phyloP scores from a whole-genome alignment of 2,113 vertebrate genomes.

The Chionomys nivalis region DNA sequence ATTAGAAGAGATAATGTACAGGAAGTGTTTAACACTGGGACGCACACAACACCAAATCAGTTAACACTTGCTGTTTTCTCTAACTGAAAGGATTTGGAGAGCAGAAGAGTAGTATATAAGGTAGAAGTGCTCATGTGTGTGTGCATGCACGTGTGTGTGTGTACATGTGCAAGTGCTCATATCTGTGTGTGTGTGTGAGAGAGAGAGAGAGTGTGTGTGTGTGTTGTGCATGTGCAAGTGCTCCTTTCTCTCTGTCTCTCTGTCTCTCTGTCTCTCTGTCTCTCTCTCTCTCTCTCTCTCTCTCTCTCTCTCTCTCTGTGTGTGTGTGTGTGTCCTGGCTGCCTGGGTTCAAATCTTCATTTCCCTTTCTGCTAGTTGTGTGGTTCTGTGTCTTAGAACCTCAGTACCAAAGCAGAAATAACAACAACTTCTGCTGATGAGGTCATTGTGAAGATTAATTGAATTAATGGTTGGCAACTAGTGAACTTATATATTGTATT shows the following conservation, averaged over 20 bases:
- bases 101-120: background rate
- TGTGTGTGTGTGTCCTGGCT: background rate
- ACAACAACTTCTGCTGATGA: background rate
- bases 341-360: background rate
- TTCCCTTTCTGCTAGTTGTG: background rate
- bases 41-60: background rate
- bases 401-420: background rate
- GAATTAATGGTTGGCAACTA: background rate
- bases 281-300: background rate
- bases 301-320: background rate
- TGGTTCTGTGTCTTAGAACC: background rate
- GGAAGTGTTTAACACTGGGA: background rate
- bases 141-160: background rate
- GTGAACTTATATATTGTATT: background rate
- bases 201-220: background rate
- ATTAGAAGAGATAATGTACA: background rate
- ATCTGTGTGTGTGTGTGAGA: too few species aligned
- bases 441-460: background rate
- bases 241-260: too few species aligned
- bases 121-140: background rate
- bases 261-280: too few species aligned
- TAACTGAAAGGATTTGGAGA: background rate
- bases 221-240: too few species aligned
- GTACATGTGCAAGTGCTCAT: background rate
- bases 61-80: background rate